Percentiles rank a stretch among this genome's conserved stretches.
These are phyloP conservation scores for Zaprionus tsacasi DNA, from an alignment of 1,140 invertebrate genomes.

Conservation along the genomic window DNA sequence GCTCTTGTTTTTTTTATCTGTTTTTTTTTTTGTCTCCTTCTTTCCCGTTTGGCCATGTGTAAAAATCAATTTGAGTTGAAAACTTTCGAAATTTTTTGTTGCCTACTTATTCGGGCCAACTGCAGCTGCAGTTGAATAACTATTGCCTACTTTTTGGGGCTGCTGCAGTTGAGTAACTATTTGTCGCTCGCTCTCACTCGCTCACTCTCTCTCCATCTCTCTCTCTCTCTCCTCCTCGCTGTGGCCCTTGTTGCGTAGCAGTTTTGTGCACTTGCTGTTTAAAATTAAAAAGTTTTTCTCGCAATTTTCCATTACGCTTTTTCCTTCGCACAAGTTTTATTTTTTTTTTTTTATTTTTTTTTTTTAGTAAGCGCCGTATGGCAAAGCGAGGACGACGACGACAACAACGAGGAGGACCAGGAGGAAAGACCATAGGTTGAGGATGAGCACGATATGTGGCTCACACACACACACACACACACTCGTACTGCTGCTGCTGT, in stretches of 20 bases:
- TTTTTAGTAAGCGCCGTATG: conserved; percentile 65
- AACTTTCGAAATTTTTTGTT: conserved; percentile 28
- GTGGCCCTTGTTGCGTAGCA: conserved; percentile 4
- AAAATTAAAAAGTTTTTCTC: conserved; percentile 65
- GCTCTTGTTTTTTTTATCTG: conserved; percentile 47
- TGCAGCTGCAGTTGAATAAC: conserved; percentile 62
- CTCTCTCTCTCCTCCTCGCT: not conserved
- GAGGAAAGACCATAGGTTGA: conserved; percentile 13
- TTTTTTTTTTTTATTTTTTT: not conserved
- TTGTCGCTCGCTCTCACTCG: not conserved
- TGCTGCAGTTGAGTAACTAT: not conserved
- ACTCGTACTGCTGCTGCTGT: conserved; percentile 40
- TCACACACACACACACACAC: conserved; percentile 32
- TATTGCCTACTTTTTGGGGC: conserved; percentile 37
- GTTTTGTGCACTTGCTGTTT: conserved; percentile 58
- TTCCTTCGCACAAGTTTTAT: not conserved
- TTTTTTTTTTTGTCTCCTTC: conserved; percentile 22
- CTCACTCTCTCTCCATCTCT: not conserved
- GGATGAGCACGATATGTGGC: conserved; percentile 39
- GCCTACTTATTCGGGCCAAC: conserved; percentile 53
- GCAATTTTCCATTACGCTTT: conserved; percentile 40
- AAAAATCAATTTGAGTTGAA: conserved; percentile 70
- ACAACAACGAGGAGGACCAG: conserved; percentile 37
- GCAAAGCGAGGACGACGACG: conserved; percentile 47
- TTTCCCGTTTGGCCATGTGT: conserved; percentile 45